Conservation (phyloP, 2,113 vertebrate genomes). For the Bubalus kerabau region DNA sequence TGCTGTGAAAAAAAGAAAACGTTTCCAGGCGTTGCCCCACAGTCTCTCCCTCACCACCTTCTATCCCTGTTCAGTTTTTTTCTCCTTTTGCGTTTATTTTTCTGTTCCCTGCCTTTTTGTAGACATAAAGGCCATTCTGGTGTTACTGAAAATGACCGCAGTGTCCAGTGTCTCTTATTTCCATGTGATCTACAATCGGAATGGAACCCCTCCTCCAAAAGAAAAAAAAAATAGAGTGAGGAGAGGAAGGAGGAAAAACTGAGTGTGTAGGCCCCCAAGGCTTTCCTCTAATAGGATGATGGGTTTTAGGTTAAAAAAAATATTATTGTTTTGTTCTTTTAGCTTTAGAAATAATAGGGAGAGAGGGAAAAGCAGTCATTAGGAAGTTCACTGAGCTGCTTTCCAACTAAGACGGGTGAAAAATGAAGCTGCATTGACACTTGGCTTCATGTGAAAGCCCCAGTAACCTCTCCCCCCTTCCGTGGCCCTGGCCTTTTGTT, state of each 20-base stretch:
- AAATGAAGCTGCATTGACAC: conserved; percentile 67
- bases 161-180: conserved; percentile 13
- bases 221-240: background rate
- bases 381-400: conserved; percentile 68
- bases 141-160: conserved; percentile 19
- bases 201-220: background rate
- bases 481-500: conserved; percentile 80
- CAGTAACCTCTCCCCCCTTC: conserved; percentile 72
- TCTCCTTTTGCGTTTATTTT: background rate
- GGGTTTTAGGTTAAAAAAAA: conserved; percentile 52
- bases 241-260: conserved; percentile 31
- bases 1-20: conserved; percentile 63
- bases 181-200: conserved; percentile 27
- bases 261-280: background rate
- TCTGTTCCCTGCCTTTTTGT: background rate
- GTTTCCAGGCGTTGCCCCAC: conserved; percentile 40
- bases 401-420: conserved; percentile 56
- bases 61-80: background rate
- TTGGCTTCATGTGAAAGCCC: conserved; percentile 71
- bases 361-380: conserved; percentile 66
- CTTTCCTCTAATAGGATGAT: conserved; percentile 53
- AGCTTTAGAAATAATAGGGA: conserved; percentile 29
- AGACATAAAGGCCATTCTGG: background rate
- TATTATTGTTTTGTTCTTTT: conserved; percentile 38
- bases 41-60: background rate